Evolutionary conservation across 2,113 vertebrate genomes (phyloP), one percentile per base, ranked within the genome.

Genomic region (Myiozetetes cayanensis): DNA sequence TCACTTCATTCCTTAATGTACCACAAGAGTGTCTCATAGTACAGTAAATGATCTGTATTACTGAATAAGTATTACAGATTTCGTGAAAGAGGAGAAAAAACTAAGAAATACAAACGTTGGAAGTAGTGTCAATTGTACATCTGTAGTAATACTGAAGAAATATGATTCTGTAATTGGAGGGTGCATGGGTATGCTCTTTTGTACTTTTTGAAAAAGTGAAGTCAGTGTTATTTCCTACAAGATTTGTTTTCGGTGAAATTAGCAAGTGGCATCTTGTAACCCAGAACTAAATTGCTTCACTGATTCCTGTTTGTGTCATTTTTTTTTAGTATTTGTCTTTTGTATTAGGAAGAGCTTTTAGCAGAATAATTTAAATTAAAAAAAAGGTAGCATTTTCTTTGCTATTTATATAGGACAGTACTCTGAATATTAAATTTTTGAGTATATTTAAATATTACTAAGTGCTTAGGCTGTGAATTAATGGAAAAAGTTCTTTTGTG

Each of bases 21-120:
- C 96, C 96, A 97, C 96, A 96, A 97, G 96, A 96, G 94, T 97
- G 96, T 96, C 90, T 93, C 92, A 72, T 91, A 97, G 88, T 52
- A 97, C 96, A 96, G 88, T 80, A 90, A 92, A 96, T 96, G 94
- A 68, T 88, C 68, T 92, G 43, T 83, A 31, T 93, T 80, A 43
- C 82, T 76, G 46, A 61, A 12, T 73, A 58, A 27, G 47, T 80
- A 2, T 79, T 82, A 66, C 30, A 77, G 35, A 37, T 86, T 85
- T 82, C 22, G 12, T 91, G 71, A 76, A 70, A 61, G 49, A 82
- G 28, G 62, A 91, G 71, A 44, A 53, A 67, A 76, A 58, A 79
- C 16, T 56, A 67, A 74, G 43, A 66, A 89, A 61, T 75, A 31
- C 9, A 37, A 31, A 72, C 1, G 12, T 62, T 49, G 30, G 9